These are phyloP conservation scores for Notiomystis cincta DNA, from an alignment of 2,113 vertebrate species.

Conservation along the genomic window DNA sequence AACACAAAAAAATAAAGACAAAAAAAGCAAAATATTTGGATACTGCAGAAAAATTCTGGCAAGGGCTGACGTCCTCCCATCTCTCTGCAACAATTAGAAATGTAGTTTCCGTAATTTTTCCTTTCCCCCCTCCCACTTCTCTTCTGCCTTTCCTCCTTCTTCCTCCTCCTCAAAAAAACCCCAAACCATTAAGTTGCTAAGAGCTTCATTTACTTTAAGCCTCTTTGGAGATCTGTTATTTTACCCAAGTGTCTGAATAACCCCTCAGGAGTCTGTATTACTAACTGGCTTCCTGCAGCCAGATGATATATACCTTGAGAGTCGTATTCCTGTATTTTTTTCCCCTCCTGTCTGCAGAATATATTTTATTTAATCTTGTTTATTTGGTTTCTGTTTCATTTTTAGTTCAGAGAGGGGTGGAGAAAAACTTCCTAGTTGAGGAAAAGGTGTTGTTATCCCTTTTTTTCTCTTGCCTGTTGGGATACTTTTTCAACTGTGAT, in stretches of 20 bases:
- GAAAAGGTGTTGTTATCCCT: background rate
- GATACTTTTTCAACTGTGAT: background rate
- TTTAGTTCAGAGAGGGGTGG: background rate
- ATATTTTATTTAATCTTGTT: background rate
- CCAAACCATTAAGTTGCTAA: background rate
- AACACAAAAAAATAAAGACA: background rate
- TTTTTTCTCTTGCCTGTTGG: background rate
- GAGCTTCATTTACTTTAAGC: background rate
- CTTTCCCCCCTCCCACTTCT: accelerated
- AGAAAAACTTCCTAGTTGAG: background rate
- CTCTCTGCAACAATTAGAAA: background rate
- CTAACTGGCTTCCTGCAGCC: background rate
- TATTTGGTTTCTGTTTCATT: background rate
- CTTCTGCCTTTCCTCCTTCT: background rate
- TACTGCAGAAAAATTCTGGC: background rate
- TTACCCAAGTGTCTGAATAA: background rate
- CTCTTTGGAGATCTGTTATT: background rate
- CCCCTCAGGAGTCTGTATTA: background rate
- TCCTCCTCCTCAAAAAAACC: background rate
- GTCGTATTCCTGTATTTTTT: background rate
- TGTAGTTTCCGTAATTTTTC: background rate
- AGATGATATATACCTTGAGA: background rate
- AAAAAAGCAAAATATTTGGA: background rate
- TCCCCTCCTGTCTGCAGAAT: background rate
- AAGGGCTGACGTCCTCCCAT: background rate